Base-by-base conservation (phyloP, 2,113 vertebrate genomes). In the Labeo rohita region DNA sequence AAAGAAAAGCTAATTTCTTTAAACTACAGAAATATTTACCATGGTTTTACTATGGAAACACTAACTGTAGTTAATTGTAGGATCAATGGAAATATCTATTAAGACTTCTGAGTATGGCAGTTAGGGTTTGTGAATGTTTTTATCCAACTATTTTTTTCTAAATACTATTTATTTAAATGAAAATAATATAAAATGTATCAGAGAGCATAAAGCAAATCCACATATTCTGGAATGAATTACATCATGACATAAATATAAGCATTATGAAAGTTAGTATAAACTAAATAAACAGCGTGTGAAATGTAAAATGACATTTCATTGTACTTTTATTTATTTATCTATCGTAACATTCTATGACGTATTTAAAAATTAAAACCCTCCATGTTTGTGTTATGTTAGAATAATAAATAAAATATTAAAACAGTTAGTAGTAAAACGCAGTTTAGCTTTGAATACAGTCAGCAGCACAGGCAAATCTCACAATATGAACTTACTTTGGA, bases 401-500 rank as follows among this genome's bases (percentile, higher is more conserved):
- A 28, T 28, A 28, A 28, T 28, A 28, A 28, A 28, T 28, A 28
- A 28, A 28, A 28, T 28, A 28, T 28, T 28, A 28, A 28, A 2
- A 39, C 39, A 39, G 39, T 5, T 39, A 39, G 5, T 39, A 39
- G 39, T 39, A 4, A 4, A 4, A 39, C 39, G 63, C 16, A 8
- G 47, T 78, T 56, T 78, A 3, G 4, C 50, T 56, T 39, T 36
- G 13, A 10, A 77, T 11, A 21, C 18, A 21, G 23, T 56, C 3
- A 21, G 28, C 50, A 56, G 2, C 6, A 54, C 15, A 21, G 13
- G 21, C 79, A 70, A 36, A 39, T 56, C 15, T 59, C 28, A 79
- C 34, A 52, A 43, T 43, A 59, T 73, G 2, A 56, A 73, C 92
- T 93, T 84, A 94, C 93, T 83, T 84, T 13, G 72, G 10, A 13